Evolutionary conservation across 2,888 invertebrate species (phyloP), one percentile per base, ranked within the genome.

Genomic region (Xanthorhoe designata): DNA sequence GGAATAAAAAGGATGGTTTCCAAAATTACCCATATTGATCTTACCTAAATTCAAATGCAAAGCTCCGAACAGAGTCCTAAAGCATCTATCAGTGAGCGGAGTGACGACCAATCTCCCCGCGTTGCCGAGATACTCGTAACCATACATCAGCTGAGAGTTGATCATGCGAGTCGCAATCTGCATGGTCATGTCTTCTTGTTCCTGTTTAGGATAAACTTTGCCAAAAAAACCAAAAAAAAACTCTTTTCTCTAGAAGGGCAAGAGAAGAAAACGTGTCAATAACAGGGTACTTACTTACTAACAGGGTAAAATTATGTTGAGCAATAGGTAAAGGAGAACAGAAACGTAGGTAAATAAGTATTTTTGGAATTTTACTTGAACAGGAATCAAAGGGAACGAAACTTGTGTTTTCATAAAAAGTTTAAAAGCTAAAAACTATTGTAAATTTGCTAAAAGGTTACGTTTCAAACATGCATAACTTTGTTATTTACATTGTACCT

Each of bases 111-210:
- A 94, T 17, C 98, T 95, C 0, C 96, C 94, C 0, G 97, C 96
- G 83, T 98, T 98, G 1, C 98, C 99, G 60, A 99, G 94, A 87
- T 99, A 99, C 90, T 99, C 99, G 84, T 98, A 98, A 0, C 98
- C 98, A 87, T 99, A 99, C 87, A 95, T 95, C 61, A 98, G 94
- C 29, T 95, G 95, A 0, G 98, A 98, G 84, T 98, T 98, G 60
- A 98, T 98, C 97, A 99, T 98, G 66, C 96, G 95, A 0, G 98
- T 97, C 58, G 95, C 94, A 77, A 97, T 90, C 78, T 94, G 92
- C 90, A 80, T 82, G n/a, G 79, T 75, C 7, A 74, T 71, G 87
- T 91, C 89, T 83, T 94, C 82, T 94, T 91, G 88, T 67, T 81
- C 91, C 96, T 96, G 68, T 6, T 50, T 35, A 50, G 19, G 4